Evolutionary conservation across 2,113 vertebrate genomes (phyloP).

Genomic region (Hucho hucho): DNA sequence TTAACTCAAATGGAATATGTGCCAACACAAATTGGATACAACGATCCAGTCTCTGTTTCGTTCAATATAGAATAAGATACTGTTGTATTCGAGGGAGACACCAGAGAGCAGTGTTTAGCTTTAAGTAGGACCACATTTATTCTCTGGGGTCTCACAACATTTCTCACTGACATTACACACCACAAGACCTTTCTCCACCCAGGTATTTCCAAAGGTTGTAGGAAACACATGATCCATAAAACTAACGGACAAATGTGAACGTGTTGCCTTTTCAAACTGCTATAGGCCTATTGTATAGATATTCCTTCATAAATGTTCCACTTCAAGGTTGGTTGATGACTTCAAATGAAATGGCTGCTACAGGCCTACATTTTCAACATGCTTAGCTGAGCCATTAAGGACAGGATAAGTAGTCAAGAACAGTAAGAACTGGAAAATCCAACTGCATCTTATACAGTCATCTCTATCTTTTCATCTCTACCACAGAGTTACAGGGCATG

Average conservation of each 20-base stretch:
- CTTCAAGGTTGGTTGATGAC: too few species aligned
- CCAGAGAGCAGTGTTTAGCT: constrained; percentile 64
- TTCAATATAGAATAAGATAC: neutral
- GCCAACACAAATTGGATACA: neutral
- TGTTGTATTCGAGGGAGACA: constrained; percentile 27
- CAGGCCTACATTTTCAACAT: too few species aligned
- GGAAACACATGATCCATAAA: neutral
- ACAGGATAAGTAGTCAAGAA: too few species aligned
- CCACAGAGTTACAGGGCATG: neutral
- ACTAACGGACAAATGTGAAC: neutral
- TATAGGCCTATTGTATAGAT: too few species aligned
- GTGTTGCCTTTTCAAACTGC: too few species aligned
- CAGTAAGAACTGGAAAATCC: neutral
- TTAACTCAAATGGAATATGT: too few species aligned
- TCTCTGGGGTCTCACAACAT: neutral
- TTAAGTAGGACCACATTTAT: neutral
- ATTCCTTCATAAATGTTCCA: too few species aligned
- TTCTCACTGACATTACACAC: neutral
- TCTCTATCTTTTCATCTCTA: neutral
- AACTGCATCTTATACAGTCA: neutral
- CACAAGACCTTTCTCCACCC: neutral
- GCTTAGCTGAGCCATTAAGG: too few species aligned
- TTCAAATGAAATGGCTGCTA: too few species aligned
- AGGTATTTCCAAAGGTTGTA: neutral
- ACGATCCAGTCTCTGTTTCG: neutral